Base-by-base conservation (phyloP, 2,888 invertebrate genomes). In the Rhagonycha fulva region DNA sequence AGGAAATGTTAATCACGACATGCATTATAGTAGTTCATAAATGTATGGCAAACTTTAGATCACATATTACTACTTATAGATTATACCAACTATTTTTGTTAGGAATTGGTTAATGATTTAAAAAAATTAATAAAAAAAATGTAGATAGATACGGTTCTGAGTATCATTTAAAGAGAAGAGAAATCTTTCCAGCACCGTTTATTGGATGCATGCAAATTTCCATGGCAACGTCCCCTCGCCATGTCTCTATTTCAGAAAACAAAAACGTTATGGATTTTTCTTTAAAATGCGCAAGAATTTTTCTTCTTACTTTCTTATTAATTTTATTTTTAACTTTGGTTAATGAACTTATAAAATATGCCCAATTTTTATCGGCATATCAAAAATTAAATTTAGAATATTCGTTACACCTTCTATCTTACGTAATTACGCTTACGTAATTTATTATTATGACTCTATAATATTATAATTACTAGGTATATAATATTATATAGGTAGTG, bases 201-300 rank as follows among this genome's bases (percentile, higher is more conserved):
- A 87, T 86, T 86, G 86, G 87, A 86, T 85, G 87, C 86, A 87
- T 87, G 86, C 86, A 86, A 86, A 87, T 87, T 86, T 85, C 87
- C 87, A 87, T 87, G 86, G 87, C 86, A 87, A 87, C 87, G 84
- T 84, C 82, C 83, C 82, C 81, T 82, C 81, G 81, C 81, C 82
- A 82, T 84, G 84, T 84, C 85, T 85, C 83, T 85, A 84, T 85
- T 85, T 84, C 85, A 82, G 84, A 86, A 86, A 86, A 86, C 86
- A 86, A 86, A 86, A 86, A 86, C 86, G 85, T 83, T 86, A 86
- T 86, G 85, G 86, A 86, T 86, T 86, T 86, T 86, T 85, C 84
- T 82, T 81, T 83, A 83, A 85, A 85, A 84, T 82, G 84, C 84
- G 83, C 82, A 82, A 82, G 80, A 78, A 79, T 76, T 80, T 79